Conservation (phyloP, 2,113 vertebrate genomes). For the Ictidomys tridecemlineatus region DNA sequence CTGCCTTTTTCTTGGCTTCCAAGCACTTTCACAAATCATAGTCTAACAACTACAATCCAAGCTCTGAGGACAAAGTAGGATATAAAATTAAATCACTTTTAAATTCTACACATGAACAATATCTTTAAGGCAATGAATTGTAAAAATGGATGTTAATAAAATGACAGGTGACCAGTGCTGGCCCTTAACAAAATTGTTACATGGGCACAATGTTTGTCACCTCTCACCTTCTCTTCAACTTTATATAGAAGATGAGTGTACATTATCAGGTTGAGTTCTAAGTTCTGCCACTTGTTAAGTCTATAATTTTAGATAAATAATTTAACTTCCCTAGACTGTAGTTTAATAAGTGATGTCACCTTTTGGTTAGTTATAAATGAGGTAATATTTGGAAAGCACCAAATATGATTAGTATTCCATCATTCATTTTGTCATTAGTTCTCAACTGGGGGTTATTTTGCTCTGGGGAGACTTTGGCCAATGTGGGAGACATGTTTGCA, state of each 20-base stretch:
- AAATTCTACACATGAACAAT: not conserved
- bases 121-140: not conserved
- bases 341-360: not conserved
- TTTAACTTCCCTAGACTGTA: not conserved
- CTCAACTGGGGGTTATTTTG: not conserved
- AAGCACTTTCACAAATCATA: slow-evolving; percentile 67
- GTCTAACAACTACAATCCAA: slow-evolving; percentile 38
- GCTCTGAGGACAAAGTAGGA: not conserved
- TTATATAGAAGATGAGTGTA: not conserved
- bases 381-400: not conserved
- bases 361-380: not conserved
- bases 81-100: slow-evolving; percentile 45
- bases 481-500: not conserved
- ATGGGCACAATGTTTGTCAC: not conserved
- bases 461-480: not conserved
- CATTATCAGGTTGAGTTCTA: not conserved
- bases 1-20: not conserved
- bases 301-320: not conserved
- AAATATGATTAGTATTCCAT: not conserved
- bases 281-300: not conserved
- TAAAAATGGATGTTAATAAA: not conserved
- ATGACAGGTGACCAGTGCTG: not conserved
- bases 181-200: not conserved
- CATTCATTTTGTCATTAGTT: not conserved
- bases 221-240: not conserved